A percentile compares a stretch with the other conserved stretches of the same genome.
Conservation (phyloP, 2,888 invertebrate species). For the Oscheius sp. region DNA sequence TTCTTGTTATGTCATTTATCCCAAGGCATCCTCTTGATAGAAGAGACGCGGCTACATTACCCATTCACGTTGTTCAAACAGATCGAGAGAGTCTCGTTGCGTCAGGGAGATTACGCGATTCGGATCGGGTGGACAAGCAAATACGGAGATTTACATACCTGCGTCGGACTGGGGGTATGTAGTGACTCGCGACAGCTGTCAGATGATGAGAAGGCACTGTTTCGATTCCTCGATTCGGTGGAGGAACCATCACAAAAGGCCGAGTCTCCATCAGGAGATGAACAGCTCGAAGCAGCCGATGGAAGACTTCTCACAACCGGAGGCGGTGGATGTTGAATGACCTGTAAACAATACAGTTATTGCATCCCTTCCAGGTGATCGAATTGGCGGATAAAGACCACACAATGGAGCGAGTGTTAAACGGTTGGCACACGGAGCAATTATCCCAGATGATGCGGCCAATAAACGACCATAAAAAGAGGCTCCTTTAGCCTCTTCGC, state of each 20-base stretch:
- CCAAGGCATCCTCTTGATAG: background rate
- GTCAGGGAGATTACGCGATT: slow-evolving; percentile 15
- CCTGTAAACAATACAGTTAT: background rate
- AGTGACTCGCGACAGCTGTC: slow-evolving; percentile 65
- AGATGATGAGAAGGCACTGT: slow-evolving; percentile 62
- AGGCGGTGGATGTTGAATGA: slow-evolving; percentile 1
- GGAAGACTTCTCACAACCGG: slow-evolving; percentile 5
- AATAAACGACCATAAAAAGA: slow-evolving; percentile 12
- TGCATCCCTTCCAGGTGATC: background rate
- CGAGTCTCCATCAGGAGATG: slow-evolving; percentile 96
- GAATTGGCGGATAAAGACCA: background rate
- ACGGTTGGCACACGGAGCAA: slow-evolving; percentile 3
- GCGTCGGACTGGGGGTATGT: slow-evolving; percentile 68
- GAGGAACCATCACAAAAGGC: slow-evolving; percentile 97
- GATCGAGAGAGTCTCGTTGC: slow-evolving; percentile 11
- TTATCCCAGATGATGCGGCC: slow-evolving; percentile 2
- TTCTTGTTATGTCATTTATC: no score
- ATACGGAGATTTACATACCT: slow-evolving; percentile 46
- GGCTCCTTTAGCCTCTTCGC: background rate
- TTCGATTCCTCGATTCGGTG: slow-evolving; percentile 72
- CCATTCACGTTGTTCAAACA: slow-evolving; percentile 13
- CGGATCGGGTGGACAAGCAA: slow-evolving; percentile 18
- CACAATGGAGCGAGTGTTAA: slow-evolving; percentile 17
- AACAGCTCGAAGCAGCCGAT: slow-evolving; percentile 75
- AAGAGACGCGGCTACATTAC: slow-evolving; percentile 11